These are phyloP conservation scores for Podiceps cristatus DNA, from an alignment of 2,113 vertebrate species.

Conservation along the genomic window DNA sequence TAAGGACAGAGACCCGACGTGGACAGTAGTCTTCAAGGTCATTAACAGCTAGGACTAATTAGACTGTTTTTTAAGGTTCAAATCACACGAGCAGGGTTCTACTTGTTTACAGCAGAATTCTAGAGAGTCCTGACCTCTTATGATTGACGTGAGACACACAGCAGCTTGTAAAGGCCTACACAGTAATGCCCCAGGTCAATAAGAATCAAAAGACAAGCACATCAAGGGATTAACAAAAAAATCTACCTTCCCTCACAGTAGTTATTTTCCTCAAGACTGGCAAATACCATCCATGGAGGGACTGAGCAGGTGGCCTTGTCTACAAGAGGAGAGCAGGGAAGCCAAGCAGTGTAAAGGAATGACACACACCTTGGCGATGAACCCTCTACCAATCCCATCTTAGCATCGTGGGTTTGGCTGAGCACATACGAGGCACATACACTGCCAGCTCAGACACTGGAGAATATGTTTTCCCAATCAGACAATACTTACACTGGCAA, in stretches of 20 bases:
- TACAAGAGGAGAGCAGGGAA: neutral
- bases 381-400: neutral
- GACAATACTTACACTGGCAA: slow-evolving; percentile 78
- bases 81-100: neutral
- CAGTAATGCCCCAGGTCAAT: neutral
- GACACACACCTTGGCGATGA: neutral
- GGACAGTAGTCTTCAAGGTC: neutral
- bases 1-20: neutral
- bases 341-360: neutral
- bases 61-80: neutral
- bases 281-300: neutral
- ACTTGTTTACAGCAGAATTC: neutral
- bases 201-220: neutral
- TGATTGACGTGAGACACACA: neutral
- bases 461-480: neutral
- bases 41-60: neutral
- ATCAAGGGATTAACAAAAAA: neutral
- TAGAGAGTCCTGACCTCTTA: neutral
- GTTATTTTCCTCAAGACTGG: neutral
- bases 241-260: neutral
- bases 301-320: neutral
- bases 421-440: neutral
- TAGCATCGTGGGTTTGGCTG: neutral
- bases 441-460: neutral
- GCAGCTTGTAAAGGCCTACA: neutral